A percentile compares a stretch with the other conserved stretches of the same genome.
These are phyloP conservation scores for Clupea harengus DNA, from an alignment of 2,113 vertebrate genomes.

Conservation along the genomic window DNA sequence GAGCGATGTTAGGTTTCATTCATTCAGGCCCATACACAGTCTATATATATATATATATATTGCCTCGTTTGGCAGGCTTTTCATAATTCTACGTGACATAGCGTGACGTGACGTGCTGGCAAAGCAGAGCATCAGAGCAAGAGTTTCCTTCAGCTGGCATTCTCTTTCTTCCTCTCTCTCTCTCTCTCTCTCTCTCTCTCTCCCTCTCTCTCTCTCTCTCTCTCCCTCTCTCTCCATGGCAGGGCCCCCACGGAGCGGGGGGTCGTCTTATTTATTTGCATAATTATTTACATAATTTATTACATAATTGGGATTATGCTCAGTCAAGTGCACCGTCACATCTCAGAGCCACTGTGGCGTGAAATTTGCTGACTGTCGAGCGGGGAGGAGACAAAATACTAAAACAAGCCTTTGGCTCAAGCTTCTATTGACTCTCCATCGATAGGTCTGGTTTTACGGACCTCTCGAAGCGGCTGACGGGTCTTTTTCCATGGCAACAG, in stretches of 20 bases:
- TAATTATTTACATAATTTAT: slow-evolving; percentile 46
- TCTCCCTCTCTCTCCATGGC: not conserved
- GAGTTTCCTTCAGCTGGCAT: not conserved
- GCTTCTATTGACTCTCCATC: not conserved
- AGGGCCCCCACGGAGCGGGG: not conserved
- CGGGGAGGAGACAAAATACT: not conserved
- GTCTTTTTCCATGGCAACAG: too few relatives aligned
- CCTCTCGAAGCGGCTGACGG: too few relatives aligned
- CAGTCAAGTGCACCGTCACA: slow-evolving; percentile 38
- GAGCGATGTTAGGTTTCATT: not conserved
- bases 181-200: not conserved
- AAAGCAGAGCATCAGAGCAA: not conserved
- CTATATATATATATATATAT: not conserved
- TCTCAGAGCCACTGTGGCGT: slow-evolving; percentile 2
- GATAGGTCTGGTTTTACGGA: not conserved
- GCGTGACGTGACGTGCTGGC: not conserved
- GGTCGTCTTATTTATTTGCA: slow-evolving; percentile 36
- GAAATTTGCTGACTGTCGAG: slow-evolving; percentile 36
- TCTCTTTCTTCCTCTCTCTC: not conserved
- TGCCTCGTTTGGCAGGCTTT: not conserved
- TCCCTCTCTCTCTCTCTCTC: slow-evolving; percentile 10
- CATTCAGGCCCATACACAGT: not conserved
- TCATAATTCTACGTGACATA: not conserved
- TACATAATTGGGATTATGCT: slow-evolving; percentile 47
- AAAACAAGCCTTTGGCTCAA: not conserved